phyloP scores from a whole-genome alignment of 2,888 invertebrate genomes.

The Drosophila parthenogenetica region DNA sequence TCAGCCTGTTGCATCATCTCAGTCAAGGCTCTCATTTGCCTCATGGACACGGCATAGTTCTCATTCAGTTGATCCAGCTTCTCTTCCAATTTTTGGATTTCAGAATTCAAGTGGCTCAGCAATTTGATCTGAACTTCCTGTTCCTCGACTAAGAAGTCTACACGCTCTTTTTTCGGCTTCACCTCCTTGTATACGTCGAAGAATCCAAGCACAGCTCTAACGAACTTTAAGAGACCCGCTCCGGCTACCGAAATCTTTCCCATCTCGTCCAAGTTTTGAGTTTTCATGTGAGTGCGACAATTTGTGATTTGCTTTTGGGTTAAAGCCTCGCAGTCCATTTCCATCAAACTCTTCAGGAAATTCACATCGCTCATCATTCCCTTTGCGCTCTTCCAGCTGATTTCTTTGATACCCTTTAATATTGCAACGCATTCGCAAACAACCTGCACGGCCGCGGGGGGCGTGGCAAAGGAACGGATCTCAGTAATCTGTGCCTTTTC shows the following conservation, averaged over 20 bases:
- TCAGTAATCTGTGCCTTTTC: constrained; percentile 97
- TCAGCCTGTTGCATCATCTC: constrained; percentile 85
- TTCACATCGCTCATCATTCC: constrained; percentile 96
- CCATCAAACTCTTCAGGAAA: constrained; percentile 92
- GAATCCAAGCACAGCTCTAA: constrained; percentile 94
- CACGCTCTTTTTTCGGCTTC: constrained; percentile 93
- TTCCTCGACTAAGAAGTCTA: constrained; percentile 91
- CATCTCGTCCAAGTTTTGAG: constrained; percentile 92
- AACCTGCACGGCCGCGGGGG: constrained; percentile 94
- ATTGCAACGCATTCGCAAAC: constrained; percentile 96
- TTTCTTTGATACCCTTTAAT: constrained; percentile 92
- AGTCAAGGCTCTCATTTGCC: constrained; percentile 84
- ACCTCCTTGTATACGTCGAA: constrained; percentile 94
- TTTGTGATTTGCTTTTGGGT: constrained; percentile 90
- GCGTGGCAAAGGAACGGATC: constrained; percentile 95
- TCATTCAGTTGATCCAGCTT: constrained; percentile 89
- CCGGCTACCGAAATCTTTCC: constrained; percentile 93
- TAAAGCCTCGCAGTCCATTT: constrained; percentile 93
- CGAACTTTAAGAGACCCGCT: constrained; percentile 93
- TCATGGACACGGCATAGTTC: constrained; percentile 92
- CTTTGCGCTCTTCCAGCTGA: constrained; percentile 96
- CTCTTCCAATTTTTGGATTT: constrained; percentile 90
- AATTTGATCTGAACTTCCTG: constrained; percentile 87
- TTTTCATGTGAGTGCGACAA: constrained; percentile 90
- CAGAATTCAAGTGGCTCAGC: constrained; percentile 90